Conservation (phyloP, 92 coral and sea anemone species). For the Epizoanthus rinbou region DNA sequence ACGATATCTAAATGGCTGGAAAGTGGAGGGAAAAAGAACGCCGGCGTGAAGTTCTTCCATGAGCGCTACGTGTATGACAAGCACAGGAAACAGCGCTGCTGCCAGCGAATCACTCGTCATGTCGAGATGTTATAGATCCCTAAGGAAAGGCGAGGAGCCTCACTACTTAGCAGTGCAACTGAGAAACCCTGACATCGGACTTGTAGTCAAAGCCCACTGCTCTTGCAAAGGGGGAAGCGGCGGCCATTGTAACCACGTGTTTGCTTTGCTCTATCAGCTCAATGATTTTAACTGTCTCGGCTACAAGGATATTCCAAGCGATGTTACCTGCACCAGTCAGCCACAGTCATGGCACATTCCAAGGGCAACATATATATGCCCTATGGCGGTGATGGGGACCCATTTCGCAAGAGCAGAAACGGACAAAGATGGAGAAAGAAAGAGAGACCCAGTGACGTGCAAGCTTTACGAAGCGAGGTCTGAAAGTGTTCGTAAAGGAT, state of each 20-base stretch:
- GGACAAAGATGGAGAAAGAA: conserved; percentile 48
- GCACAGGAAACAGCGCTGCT: neutral
- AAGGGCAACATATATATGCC: conserved; percentile 47
- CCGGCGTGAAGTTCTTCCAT: conserved; percentile 45
- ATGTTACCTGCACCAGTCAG: conserved; percentile 58
- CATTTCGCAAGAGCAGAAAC: conserved; percentile 57
- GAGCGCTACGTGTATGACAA: conserved; percentile 41
- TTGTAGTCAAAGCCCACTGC: conserved; percentile 28
- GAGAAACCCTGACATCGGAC: conserved; percentile 21
- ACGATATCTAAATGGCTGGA: conserved; percentile 43
- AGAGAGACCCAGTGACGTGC: conserved; percentile 58
- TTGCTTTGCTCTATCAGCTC: conserved; percentile 54
- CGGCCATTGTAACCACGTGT: conserved; percentile 60
- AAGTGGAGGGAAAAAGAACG: conserved; percentile 46
- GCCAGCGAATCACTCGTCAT: neutral
- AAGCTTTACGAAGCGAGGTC: conserved; percentile 62
- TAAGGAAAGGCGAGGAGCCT: conserved; percentile 53
- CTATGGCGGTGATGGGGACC: conserved; percentile 62
- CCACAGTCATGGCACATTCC: conserved; percentile 62
- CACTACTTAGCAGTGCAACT: conserved; percentile 45
- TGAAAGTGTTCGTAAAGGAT: conserved; percentile 20
- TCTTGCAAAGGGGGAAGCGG: conserved; percentile 61
- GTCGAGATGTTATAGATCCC: conserved; percentile 47
- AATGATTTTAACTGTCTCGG: conserved; percentile 52
- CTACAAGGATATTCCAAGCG: conserved; percentile 58